Base-by-base conservation (phyloP, 2,797 vertebrate species). In the Onychomys torridus region DNA sequence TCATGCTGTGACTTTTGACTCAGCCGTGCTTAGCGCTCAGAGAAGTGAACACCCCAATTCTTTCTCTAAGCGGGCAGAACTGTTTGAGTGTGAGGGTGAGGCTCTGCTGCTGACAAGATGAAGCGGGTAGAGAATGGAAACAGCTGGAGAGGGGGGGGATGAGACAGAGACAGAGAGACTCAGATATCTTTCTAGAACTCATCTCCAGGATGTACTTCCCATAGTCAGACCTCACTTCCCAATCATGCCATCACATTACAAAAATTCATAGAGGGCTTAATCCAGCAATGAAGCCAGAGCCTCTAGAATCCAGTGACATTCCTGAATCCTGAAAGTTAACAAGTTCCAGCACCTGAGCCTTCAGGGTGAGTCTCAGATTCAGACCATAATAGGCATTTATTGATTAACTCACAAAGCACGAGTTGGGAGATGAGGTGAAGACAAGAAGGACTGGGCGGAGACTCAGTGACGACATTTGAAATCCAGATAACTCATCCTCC, bases 61-160 rank as follows among this genome's bases (percentile, higher is more conserved):
- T 63, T 25, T 90, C 32, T 89, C 79, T 49, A 75, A 27, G 59
- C 9, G 43, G 63, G 17, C 21, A 27, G 37, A 49, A 43, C 57
- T 84, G 29, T 89, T 40, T 52, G 29, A 55, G 10, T 65, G 25
- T 32, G 40, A 92, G 55, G 32, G 21, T 13, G n/a, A 79, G 46
- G 16, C 32, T 34, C 78, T 9, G 9, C 34, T 29, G 32, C 69
- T 7, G 0, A 43, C 3, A 6, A 17, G 27, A 0, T 65, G 1
- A 34, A 43, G 63, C 37, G n/a, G 49, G 2, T 2, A 1, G 11
- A 59, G 49, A 69, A 8, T 12, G 29, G n/a, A 13, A 40, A 59
- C 43, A 87, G 40, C 29, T n/a, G 40, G 43, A 67, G 9, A n/a
- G n/a, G n/a, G 10, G 5, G 55, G 57, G 32, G 43, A 2, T 19